A percentile compares a stretch with the other conserved stretches of the same genome.
These are phyloP conservation scores for Mionectes olivaceus DNA, from an alignment of 2,797 vertebrate species.

Conservation along the genomic window DNA sequence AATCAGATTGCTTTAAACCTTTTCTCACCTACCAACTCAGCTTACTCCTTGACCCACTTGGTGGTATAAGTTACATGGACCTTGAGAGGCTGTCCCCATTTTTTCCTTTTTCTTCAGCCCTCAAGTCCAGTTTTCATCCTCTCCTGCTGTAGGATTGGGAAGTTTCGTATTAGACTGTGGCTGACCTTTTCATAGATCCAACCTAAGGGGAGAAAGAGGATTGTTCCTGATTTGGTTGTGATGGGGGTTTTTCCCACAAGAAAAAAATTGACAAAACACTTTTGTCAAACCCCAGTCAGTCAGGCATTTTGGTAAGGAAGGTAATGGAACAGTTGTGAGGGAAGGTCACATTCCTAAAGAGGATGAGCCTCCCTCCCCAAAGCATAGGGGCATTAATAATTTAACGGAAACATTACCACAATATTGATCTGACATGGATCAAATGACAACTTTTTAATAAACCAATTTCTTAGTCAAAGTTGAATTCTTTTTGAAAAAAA, in stretches of 20 bases:
- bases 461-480: neutral
- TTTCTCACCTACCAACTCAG: neutral
- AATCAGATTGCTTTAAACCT: constrained; percentile 19
- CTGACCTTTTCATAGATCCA: neutral
- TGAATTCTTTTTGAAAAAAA: neutral
- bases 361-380: neutral
- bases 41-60: neutral
- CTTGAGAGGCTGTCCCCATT: neutral
- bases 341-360: neutral
- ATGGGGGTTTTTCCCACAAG: fast-evolving
- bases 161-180: neutral
- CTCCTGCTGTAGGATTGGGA: neutral
- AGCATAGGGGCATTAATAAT: neutral
- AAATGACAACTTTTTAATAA: neutral
- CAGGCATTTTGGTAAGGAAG: neutral
- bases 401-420: neutral
- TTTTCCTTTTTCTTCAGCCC: neutral
- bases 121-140: neutral
- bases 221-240: neutral
- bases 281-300: neutral
- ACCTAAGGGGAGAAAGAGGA: fast-evolving
- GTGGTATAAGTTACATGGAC: neutral
- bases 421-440: neutral
- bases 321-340: neutral
- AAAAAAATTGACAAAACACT: neutral